Base-by-base conservation (phyloP, 2,888 invertebrate species). In the Copidosoma aretas region DNA sequence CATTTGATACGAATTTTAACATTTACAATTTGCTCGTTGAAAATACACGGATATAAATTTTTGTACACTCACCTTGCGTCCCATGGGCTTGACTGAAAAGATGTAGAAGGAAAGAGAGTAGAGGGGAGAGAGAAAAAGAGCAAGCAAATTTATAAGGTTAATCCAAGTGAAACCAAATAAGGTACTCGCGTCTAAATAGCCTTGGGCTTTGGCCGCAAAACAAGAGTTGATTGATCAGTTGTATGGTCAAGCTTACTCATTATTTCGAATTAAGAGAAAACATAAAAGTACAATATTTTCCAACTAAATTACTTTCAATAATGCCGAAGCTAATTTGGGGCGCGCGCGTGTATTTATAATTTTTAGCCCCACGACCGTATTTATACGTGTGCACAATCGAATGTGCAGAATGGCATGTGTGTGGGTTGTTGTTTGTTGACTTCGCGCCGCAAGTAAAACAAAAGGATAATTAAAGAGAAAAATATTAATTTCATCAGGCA, bases 391-490 rank as follows among this genome's bases (percentile, higher is more conserved):
- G 21, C 8, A 22, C 25, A 19, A 25, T 21, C 17, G 25, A 12
- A 12, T 4, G 46, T 8, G 24, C 5, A 41, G 49, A 32, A 60
- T 17, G 43, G 43, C 43, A 14, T 12, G 32, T 32, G 32, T 32
- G 32, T 32, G 32, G 32, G 8, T 32, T 5, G 3, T 32, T 32
- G 32, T 32, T 32, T 32, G n/a, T n/a, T n/a, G n/a, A n/a, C 8
- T 3, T 32, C 32, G 32, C 3, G 32, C 32, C 17, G 32, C 52
- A 41, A 39, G 52, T 25, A 53, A 61, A 51, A 62, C 24, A 39
- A 41, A 56, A 56, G 22, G 24, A 54, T 25, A 62, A 62, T 62
- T 62, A 62, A 62, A 62, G 43, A 24, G 41, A n/a, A 43, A 62
- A 54, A n/a, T 64, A 25, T 57, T 64, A 64, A 63, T 64, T 64